Base-by-base conservation (phyloP, 2,888 invertebrate genomes). In the Ectemnius cavifrons region DNA sequence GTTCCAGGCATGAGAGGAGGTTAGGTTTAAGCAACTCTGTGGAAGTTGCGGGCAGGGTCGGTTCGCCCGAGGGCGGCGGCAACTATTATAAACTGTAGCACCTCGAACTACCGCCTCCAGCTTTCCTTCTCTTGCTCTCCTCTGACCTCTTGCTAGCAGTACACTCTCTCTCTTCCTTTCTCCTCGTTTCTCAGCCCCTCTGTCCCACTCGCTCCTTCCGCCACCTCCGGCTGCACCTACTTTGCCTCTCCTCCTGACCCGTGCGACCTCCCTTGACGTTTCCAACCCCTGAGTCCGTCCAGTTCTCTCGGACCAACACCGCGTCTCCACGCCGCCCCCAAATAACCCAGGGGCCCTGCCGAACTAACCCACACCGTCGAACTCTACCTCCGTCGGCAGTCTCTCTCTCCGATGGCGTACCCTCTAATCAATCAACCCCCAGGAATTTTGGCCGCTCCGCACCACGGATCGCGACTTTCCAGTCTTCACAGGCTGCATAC, bases 61-160 rank as follows among this genome's bases (percentile, higher is more conserved):
- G 86, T 85, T 86, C 86, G 87, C 88, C 87, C 84, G 88, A 86
- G 88, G 89, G 88, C 86, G 86, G 86, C 86, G 85, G 89, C 89
- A 90, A 91, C 91, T 91, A 91, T 91, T 91, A 91, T 90, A 90
- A 91, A 91, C 90, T 90, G 89, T 90, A 90, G 90, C 90, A 90
- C 90, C 90, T 90, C 90, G 89, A 90, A 90, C 89, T 89, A 90
- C 90, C 89, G 88, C 89, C 88, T 89, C 87, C 84, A 77, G 82
- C 86, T 84, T 84, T 84, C 85, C 86, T 86, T 84, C 82, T 79
- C 83, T 81, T 82, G 80, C 84, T 73, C 80, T 80, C 76, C 81
- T 76, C 81, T 67, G 80, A 61, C 78, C 76, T 76, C 81, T 75
- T 72, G 81, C 79, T 77, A 74, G 79, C 74, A 77, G 37, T 37